Percentiles rank a stretch among this genome's conserved stretches.
Conservation (phyloP, 2,113 vertebrate species). For the Daboia siamensis region DNA sequence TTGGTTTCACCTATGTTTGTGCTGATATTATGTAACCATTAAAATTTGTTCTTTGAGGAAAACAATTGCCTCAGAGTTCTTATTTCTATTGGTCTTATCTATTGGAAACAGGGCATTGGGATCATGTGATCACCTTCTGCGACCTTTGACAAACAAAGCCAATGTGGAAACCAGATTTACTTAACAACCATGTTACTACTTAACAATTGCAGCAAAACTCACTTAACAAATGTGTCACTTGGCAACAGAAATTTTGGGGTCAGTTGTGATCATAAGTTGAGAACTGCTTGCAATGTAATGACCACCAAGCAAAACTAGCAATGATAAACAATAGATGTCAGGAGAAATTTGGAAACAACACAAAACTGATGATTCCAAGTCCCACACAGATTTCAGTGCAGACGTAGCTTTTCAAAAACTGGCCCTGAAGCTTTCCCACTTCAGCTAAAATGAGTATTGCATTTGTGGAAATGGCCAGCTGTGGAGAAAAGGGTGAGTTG, state of each 20-base stretch:
- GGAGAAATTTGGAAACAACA: neutral
- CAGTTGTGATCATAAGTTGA: fast-evolving
- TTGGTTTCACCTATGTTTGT: too few relatives aligned
- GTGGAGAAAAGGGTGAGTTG: neutral
- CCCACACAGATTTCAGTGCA: neutral
- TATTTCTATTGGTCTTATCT: too few relatives aligned
- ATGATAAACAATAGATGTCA: neutral
- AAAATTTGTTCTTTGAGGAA: too few relatives aligned
- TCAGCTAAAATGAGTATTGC: neutral
- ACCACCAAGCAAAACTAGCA: neutral
- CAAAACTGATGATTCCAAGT: neutral
- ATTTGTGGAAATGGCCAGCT: neutral
- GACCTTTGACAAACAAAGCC: too few relatives aligned
- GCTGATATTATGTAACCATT: too few relatives aligned
- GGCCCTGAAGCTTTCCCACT: neutral
- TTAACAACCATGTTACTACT: too few relatives aligned
- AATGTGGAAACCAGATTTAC: too few relatives aligned
- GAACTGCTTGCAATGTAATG: neutral
- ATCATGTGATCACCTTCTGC: too few relatives aligned
- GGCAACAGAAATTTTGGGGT: neutral
- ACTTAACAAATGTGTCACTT: neutral
- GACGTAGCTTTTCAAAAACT: neutral
- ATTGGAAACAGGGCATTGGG: too few relatives aligned
- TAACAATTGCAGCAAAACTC: neutral
- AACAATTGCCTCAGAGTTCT: too few relatives aligned